Evolutionary conservation across 2,797 vertebrate genomes (phyloP).

Genomic region (Macrochelys suwanniensis): DNA sequence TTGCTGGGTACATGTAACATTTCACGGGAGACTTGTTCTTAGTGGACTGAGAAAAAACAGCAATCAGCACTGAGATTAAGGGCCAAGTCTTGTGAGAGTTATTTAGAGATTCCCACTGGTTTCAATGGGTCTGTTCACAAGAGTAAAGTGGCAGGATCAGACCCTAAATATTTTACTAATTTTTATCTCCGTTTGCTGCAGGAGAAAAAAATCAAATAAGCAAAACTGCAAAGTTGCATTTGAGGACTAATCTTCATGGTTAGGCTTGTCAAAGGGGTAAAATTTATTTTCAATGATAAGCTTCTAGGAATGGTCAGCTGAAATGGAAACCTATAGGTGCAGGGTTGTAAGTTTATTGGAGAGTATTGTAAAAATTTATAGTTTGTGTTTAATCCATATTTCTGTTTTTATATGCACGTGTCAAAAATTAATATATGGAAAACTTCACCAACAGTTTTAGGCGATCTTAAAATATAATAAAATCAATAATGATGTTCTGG

Average conservation of each 20-base stretch:
- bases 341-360: constrained; percentile 65
- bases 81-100: constrained; percentile 40
- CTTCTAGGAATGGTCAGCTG: constrained; percentile 54
- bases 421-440: constrained; percentile 56
- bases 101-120: background rate
- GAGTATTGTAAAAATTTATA: constrained; percentile 63
- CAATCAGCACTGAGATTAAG: background rate
- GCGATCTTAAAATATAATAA: constrained; percentile 69
- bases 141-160: background rate
- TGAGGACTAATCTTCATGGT: constrained; percentile 73
- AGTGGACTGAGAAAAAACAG: constrained; percentile 83
- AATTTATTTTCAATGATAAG: constrained; percentile 69
- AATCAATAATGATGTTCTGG: constrained; percentile 76
- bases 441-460: constrained; percentile 70
- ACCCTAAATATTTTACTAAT: constrained; percentile 63
- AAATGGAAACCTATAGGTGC: constrained; percentile 58
- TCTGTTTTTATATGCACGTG: constrained; percentile 62
- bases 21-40: constrained; percentile 84
- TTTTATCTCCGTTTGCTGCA: constrained; percentile 40
- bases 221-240: constrained; percentile 68
- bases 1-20: constrained; percentile 30
- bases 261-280: constrained; percentile 54
- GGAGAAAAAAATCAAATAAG: constrained; percentile 69
- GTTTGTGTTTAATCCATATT: constrained; percentile 55
- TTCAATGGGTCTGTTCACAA: background rate